These are phyloP conservation scores for Pantherophis vulpinus DNA, from an alignment of 2,797 vertebrate species.

Conservation along the genomic window DNA sequence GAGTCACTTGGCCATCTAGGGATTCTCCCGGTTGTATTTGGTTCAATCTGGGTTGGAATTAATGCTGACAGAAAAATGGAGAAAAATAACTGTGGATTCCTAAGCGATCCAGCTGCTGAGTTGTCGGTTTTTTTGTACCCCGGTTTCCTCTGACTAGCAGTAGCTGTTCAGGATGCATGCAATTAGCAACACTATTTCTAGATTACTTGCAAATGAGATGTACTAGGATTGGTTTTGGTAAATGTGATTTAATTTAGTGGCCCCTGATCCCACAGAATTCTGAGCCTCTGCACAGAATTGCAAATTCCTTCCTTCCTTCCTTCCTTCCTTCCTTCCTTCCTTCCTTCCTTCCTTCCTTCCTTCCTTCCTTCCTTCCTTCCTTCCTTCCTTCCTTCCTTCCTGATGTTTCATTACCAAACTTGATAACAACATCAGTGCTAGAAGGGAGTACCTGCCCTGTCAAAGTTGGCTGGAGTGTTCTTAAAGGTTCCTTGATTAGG, in stretches of 20 bases:
- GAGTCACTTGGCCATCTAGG: slow-evolving; percentile 8
- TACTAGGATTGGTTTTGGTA: not conserved
- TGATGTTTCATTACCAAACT: not conserved
- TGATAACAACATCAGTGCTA: not conserved
- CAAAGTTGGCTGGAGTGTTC: not conserved
- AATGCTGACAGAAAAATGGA: not conserved
- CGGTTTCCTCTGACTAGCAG: not conserved
- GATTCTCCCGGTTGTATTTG: not conserved
- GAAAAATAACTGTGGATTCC: not conserved
- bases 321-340: no score
- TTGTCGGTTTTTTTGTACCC: not conserved
- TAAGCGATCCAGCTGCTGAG: not conserved
- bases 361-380: not conserved
- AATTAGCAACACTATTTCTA: not conserved
- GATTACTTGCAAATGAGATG: not conserved
- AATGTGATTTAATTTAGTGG: not conserved
- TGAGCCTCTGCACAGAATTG: not conserved
- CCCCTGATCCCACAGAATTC: not conserved
- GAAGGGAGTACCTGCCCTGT: not conserved
- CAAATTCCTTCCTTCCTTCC: not conserved
- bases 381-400: not conserved
- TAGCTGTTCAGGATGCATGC: not conserved
- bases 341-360: no score
- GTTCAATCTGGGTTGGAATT: not conserved
- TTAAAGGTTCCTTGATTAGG: not conserved